Evolutionary conservation across 2,888 invertebrate species (phyloP), one percentile per base, ranked within the genome.

Genomic region (Diplolepis rosae): DNA sequence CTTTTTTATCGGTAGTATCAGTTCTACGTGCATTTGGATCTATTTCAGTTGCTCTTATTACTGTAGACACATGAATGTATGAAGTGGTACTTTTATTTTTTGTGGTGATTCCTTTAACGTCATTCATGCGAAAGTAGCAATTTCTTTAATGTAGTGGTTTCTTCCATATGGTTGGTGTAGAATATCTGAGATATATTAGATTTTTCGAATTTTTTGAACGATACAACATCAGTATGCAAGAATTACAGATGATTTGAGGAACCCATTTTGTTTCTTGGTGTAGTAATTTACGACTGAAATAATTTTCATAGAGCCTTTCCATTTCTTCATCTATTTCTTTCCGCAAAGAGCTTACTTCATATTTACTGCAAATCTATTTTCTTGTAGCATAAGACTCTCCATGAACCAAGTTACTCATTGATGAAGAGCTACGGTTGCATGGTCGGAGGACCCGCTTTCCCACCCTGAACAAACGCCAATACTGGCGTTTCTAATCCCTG

Each of bases 401-500:
- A n/a, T n/a, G n/a, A n/a, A n/a, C n/a, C n/a, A n/a, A n/a, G n/a
- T n/a, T n/a, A 30, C 66, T 70, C 69, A 74, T 70, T 18, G 52
- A 52, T 70, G 50, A 11, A 74, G 66, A 75, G 70, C 73, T 75
- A 61, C 68, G 52, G 67, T 75, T 65, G 73, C 68, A 15, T 56
- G 71, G 73, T 68, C 76, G 66, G 70, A 42, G 74, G 52, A 68
- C 71, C 75, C 22, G 71, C 73, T 73, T 71, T 67, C 69, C 27
- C 72, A 72, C 72, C 72, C 76, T 71, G 61, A 71, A 56, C 71
- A 72, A 72, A 11, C 73, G 73, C 71, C 71, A 69, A 67, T 75
- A 61, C 73, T 72, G 68, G 72, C 68, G 1, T 27, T 73, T 75
- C 73, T 65, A 70, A 0, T 48, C 68, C 65, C 73, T 71, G 73